A percentile compares a stretch with the other conserved stretches of the same genome.
phyloP scores from a whole-genome alignment of 2,888 invertebrate species.

The Pantelozetes paolii region DNA sequence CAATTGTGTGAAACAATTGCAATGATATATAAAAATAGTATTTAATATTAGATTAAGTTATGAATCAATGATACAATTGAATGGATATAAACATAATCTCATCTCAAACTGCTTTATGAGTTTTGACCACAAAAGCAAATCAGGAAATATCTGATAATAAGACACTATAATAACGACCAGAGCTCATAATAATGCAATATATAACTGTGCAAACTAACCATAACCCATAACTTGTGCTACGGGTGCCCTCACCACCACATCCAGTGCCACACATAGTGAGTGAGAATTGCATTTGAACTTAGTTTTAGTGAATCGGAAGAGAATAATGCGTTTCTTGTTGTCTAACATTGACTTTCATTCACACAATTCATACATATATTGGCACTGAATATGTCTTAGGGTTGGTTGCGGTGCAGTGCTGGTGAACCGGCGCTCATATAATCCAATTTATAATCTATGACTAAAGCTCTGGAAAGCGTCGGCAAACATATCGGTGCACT shows the following conservation, averaged over 20 bases:
- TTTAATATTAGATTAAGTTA: constrained; percentile 13
- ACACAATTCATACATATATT: not conserved
- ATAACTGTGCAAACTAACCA: not conserved
- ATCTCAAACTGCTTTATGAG: not conserved
- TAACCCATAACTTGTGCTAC: not conserved
- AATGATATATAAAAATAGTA: not conserved
- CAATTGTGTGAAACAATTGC: too few relatives aligned
- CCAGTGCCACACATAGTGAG: not conserved
- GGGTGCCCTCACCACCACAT: not conserved
- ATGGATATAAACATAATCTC: constrained; percentile 3
- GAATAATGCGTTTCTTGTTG: not conserved
- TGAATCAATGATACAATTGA: constrained; percentile 19
- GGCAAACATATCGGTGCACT: not conserved
- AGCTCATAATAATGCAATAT: not conserved
- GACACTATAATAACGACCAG: constrained; percentile 1
- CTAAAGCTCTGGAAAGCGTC: constrained; percentile 1
- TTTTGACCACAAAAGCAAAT: constrained; percentile 25
- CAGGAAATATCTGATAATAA: constrained; percentile 18
- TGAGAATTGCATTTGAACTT: not conserved
- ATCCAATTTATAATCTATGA: constrained; percentile 33
- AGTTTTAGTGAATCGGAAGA: not conserved
- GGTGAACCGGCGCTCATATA: not conserved
- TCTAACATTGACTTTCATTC: not conserved
- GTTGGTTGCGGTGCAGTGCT: not conserved
- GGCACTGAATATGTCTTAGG: not conserved